Conservation (phyloP, 2,888 invertebrate species). For the Liposcelis brunnea region DNA sequence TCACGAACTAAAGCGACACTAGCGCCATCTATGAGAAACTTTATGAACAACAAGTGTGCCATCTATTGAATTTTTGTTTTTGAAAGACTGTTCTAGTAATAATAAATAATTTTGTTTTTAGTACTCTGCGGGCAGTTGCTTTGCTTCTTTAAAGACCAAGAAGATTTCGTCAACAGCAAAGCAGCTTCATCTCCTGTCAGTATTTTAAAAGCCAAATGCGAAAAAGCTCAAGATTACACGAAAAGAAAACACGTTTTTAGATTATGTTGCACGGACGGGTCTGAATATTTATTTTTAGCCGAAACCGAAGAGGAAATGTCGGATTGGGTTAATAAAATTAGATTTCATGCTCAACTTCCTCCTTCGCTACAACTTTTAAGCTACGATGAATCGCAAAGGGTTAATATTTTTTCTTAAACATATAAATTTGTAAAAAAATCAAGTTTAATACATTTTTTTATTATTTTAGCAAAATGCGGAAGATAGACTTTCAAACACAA, state of each 20-base stretch:
- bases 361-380: slow-evolving; percentile 77
- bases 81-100: too few relatives aligned
- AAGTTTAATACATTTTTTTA: not conserved
- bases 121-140: slow-evolving; percentile 92
- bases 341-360: slow-evolving; percentile 81
- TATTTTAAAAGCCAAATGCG: slow-evolving; percentile 57
- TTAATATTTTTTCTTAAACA: slow-evolving; percentile 17
- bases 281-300: slow-evolving; percentile 81
- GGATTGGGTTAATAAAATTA: slow-evolving; percentile 83
- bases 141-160: slow-evolving; percentile 93
- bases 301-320: slow-evolving; percentile 53
- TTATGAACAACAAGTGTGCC: too few relatives aligned
- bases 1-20: too few relatives aligned
- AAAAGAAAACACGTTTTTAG: slow-evolving; percentile 83
- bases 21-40: too few relatives aligned
- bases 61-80: too few relatives aligned
- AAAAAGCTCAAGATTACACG: slow-evolving; percentile 81
- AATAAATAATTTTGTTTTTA: slow-evolving; percentile 19
- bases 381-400: slow-evolving; percentile 52
- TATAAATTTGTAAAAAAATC: not conserved
- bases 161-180: slow-evolving; percentile 74
- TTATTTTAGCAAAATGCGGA: slow-evolving; percentile 2
- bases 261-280: slow-evolving; percentile 70
- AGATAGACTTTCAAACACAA: slow-evolving; percentile 11
- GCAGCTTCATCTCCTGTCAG: slow-evolving; percentile 76